A percentile compares a stretch with the other conserved stretches of the same genome.
These are phyloP conservation scores for Xylota sylvarum DNA, from an alignment of 2,888 invertebrate genomes.

Conservation along the genomic window DNA sequence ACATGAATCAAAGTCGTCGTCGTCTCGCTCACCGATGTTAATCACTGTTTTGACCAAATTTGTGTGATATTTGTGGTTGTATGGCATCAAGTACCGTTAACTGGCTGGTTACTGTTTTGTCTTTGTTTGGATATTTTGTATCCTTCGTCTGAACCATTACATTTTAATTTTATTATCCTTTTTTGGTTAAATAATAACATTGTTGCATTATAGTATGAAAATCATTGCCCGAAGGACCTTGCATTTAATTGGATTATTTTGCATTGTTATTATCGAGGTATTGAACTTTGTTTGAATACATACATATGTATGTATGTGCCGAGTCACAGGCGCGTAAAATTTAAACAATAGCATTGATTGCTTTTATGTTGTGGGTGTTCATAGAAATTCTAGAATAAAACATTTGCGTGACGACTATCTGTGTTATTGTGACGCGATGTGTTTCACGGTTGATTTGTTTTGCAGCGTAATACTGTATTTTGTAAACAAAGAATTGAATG, in stretches of 20 bases:
- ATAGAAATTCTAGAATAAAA: no score
- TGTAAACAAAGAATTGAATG: no score
- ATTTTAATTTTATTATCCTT: background rate
- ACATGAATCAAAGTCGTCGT: constrained; percentile 3
- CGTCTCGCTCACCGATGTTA: constrained; percentile 33
- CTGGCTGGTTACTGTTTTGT: constrained; percentile 10
- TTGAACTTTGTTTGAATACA: background rate
- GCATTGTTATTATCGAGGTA: background rate
- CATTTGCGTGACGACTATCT: no score
- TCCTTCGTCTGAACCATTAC: background rate
- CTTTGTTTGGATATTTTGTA: background rate
- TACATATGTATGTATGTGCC: no score
- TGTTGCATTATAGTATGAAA: no score
- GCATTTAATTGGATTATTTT: background rate
- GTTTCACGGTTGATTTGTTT: no score
- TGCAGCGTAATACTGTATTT: no score
- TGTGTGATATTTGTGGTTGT: constrained; percentile 58
- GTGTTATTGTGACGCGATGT: no score
- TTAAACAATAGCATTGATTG: no score
- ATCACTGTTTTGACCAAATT: constrained; percentile 54
- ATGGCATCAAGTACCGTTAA: constrained; percentile 29
- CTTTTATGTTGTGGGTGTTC: no score
- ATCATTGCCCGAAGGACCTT: background rate
- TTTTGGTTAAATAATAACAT: background rate
- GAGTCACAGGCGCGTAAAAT: no score